Evolutionary conservation across 2,113 vertebrate genomes (phyloP).

Genomic region (Esox niger): DNA sequence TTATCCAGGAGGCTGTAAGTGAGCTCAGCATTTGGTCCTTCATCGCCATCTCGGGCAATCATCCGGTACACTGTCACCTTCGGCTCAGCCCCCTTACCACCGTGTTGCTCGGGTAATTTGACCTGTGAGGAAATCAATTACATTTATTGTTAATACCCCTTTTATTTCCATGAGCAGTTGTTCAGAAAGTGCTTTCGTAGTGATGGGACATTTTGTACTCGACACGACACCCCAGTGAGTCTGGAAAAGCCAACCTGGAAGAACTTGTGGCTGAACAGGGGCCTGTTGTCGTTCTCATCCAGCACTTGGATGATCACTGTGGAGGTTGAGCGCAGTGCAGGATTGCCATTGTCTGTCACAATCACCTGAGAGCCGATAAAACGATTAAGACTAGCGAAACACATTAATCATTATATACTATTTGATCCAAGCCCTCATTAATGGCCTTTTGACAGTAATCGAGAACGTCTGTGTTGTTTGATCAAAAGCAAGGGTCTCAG

Average conservation of each 20-base stretch:
- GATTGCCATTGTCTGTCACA: constrained; percentile 85
- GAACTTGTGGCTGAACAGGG: constrained; percentile 86
- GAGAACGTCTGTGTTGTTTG: not conserved
- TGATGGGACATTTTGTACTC: too few relatives aligned
- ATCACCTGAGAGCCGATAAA: constrained; percentile 78
- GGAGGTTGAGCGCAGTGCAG: constrained; percentile 82
- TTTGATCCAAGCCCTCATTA: not conserved
- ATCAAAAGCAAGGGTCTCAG: not conserved
- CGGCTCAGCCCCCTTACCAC: constrained; percentile 12
- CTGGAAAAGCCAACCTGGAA: constrained; percentile 72
- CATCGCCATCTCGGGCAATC: constrained; percentile 84
- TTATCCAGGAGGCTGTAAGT: constrained; percentile 83
- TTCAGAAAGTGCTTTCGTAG: too few relatives aligned
- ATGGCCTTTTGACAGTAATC: not conserved
- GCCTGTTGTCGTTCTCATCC: constrained; percentile 88
- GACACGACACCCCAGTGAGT: too few relatives aligned
- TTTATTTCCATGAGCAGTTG: too few relatives aligned
- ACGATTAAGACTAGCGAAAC: not conserved
- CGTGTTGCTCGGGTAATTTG: constrained; percentile 72
- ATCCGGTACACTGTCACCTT: constrained; percentile 77
- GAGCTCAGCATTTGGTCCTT: constrained; percentile 80
- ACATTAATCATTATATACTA: not conserved
- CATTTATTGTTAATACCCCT: too few relatives aligned
- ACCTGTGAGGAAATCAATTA: constrained; percentile 54
- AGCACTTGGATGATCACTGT: constrained; percentile 83